phyloP scores from a whole-genome alignment of 1,140 invertebrate genomes.

The Piezodorus guildinii region DNA sequence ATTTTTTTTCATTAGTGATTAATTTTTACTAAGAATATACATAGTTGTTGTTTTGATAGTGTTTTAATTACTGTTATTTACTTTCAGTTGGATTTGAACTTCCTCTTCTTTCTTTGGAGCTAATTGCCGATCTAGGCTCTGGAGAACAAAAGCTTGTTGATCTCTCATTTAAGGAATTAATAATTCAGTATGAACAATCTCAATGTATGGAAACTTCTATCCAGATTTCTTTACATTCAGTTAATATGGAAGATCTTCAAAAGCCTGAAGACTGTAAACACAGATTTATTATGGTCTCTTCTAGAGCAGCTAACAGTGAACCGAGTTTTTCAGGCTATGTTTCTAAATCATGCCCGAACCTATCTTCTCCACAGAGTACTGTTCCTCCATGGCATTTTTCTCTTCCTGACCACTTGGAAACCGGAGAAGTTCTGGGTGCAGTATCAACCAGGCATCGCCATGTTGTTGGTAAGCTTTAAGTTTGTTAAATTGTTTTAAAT shows the following conservation, averaged over 20 bases:
- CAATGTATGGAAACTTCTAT: constrained; percentile 53
- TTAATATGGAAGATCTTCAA: constrained; percentile 79
- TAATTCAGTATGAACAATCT: constrained; percentile 56
- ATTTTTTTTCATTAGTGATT: background rate
- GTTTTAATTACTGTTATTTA: constrained; percentile 11
- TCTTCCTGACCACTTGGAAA: constrained; percentile 56
- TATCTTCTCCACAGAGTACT: constrained; percentile 32
- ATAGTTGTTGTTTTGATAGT: background rate
- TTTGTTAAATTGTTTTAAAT: background rate
- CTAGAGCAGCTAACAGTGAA: constrained; percentile 36
- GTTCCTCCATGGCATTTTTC: constrained; percentile 24
- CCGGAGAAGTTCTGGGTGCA: constrained; percentile 38
- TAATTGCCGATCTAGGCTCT: constrained; percentile 49
- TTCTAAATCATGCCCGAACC: constrained; percentile 76
- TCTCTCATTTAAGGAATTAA: constrained; percentile 70
- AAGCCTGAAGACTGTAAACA: constrained; percentile 63
- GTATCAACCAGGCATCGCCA: constrained; percentile 16
- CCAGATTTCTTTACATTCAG: constrained; percentile 63
- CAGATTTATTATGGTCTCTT: constrained; percentile 68
- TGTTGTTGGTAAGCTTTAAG: constrained; percentile 17
- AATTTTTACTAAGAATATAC: background rate
- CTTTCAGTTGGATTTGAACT: constrained; percentile 54
- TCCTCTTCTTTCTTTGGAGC: constrained; percentile 55
- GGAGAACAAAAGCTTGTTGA: constrained; percentile 62
- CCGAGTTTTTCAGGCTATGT: constrained; percentile 32